Evolutionary conservation across 2,888 invertebrate species (phyloP).

Genomic region (Ophion obscuratus): DNA sequence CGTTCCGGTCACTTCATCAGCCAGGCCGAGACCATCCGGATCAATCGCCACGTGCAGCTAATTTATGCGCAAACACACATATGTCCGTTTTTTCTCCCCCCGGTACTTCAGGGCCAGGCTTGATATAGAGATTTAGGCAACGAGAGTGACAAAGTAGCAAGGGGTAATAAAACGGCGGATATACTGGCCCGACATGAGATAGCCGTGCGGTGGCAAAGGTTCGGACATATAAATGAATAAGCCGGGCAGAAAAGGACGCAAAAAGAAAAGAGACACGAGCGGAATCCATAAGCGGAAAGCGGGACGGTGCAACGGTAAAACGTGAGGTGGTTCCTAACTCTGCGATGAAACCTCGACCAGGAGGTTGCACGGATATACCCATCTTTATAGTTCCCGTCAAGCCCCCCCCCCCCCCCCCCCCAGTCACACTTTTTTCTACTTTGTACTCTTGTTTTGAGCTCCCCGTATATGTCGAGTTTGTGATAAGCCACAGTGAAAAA

Average conservation of each 20-base stretch:
- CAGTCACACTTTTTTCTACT: neutral
- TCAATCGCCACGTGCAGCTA: too few species aligned
- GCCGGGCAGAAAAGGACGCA: conserved; percentile 43
- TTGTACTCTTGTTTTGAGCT: conserved; percentile 36
- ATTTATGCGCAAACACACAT: too few species aligned
- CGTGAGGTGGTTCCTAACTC: conserved; percentile 61
- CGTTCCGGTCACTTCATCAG: too few species aligned
- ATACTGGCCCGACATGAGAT: conserved; percentile 18
- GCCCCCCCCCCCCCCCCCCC: neutral
- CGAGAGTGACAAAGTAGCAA: conserved; percentile 10
- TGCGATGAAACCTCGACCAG: conserved; percentile 50
- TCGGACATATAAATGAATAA: conserved; percentile 61
- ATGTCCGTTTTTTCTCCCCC: neutral
- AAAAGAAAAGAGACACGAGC: conserved; percentile 45
- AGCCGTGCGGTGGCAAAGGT: conserved; percentile 28
- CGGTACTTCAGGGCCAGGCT: too few species aligned
- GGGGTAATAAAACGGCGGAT: conserved; percentile 33
- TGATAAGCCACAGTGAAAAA: conserved; percentile 54
- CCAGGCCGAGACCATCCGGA: too few species aligned
- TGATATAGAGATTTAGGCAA: neutral
- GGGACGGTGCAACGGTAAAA: conserved; percentile 59
- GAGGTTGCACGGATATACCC: conserved; percentile 49
- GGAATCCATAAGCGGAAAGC: conserved; percentile 62
- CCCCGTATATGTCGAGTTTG: conserved; percentile 35
- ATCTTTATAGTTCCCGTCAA: conserved; percentile 53